Base-by-base conservation (phyloP, 2,888 invertebrate genomes). In the Calameuta idolon region DNA sequence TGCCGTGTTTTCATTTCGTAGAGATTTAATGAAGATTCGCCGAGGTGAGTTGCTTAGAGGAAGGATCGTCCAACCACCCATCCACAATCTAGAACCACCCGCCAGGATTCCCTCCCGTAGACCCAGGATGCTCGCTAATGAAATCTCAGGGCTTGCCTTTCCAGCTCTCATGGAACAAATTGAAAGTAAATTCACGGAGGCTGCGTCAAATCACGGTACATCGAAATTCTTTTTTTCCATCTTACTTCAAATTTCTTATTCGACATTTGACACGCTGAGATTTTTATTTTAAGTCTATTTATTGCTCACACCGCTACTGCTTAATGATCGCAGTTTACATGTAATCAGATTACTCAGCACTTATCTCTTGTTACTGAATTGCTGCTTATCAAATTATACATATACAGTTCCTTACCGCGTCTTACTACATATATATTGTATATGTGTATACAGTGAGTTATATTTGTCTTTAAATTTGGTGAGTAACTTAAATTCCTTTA, bases 21-120 rank as follows among this genome's bases (percentile, higher is more conserved):
- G 34, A 76, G 74, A 75, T 82, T 76, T 82, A 82, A 82, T 83
- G 79, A 81, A 83, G 80, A 81, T 79, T 81, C 76, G 77, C 77
- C 78, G 75, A 55, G 55, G 55, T 55, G 55, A 55, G 55, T 55
- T 55, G 55, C 55, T 55, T 55, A 55, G 55, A 23, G 55, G 55
- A 23, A 55, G 55, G 23, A 23, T 23, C 55, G 55, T 55, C 9
- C 55, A 23, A 23, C 55, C 23, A 23, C 23, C 55, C 55, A 0
- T 23, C 9, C 23, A 55, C 55, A 23, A 55, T 55, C 23, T 55
- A 55, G 55, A 55, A 55, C 55, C 55, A 55, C 55, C 55, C 55
- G 55, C 9, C 23, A 55, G 55, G 55, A 55, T 55, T 55, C 9
- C 9, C 5, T 55, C 55, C 55, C 23, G 55, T 9, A 23, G 9